phyloP scores from a whole-genome alignment of 2,113 vertebrate species.

The Sula dactylatra region DNA sequence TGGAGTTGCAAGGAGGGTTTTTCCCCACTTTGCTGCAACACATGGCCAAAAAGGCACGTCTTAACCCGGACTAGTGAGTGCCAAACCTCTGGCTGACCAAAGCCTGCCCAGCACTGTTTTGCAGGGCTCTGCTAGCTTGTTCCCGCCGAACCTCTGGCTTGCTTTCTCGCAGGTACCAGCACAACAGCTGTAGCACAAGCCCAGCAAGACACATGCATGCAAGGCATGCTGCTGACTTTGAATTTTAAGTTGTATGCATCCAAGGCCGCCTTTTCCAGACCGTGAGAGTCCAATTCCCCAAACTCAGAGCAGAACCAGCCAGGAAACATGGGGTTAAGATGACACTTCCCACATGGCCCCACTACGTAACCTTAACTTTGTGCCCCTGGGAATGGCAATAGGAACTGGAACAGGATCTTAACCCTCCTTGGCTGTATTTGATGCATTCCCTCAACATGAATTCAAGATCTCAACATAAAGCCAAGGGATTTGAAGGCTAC shows the following conservation, averaged over 20 bases:
- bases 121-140: not conserved
- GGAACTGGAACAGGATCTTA: conserved; percentile 23
- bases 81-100: accelerated
- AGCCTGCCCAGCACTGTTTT: not conserved
- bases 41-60: not conserved
- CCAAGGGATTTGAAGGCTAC: not conserved
- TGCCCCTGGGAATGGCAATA: not conserved
- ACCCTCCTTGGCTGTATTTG: conserved; percentile 11
- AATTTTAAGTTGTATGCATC: not conserved
- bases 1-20: not conserved
- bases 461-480: not conserved
- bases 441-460: conserved; percentile 7
- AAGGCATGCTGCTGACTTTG: not conserved
- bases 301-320: not conserved
- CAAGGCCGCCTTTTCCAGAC: not conserved
- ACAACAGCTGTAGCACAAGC: not conserved
- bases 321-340: conserved; percentile 22
- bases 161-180: not conserved
- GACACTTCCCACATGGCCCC: conserved; percentile 40
- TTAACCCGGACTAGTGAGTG: not conserved
- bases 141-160: not conserved
- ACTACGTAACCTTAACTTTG: not conserved
- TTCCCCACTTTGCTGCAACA: not conserved
- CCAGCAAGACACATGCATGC: not conserved
- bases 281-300: conserved; percentile 8